Evolutionary conservation across 2,888 invertebrate species (phyloP).

Genomic region (Sminthurinus aureus): DNA sequence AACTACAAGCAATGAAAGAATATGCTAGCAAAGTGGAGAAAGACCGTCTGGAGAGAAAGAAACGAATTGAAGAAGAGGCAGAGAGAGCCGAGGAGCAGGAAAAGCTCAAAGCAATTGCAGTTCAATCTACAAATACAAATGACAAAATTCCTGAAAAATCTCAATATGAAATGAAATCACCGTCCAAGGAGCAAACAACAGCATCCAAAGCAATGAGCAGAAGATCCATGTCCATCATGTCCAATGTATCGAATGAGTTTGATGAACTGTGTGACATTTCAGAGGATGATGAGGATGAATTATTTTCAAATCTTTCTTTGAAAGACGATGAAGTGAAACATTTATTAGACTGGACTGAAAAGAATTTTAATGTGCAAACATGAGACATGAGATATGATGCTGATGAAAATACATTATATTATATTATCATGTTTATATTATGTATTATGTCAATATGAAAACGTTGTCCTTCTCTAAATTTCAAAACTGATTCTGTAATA

Average conservation of each 20-base stretch:
- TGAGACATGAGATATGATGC: no score
- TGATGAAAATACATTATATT: neutral
- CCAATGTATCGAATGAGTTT: slow-evolving; percentile 35
- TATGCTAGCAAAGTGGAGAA: neutral
- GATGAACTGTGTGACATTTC: slow-evolving; percentile 33
- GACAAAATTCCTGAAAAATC: slow-evolving; percentile 8
- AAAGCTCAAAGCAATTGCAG: neutral
- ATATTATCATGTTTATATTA: neutral
- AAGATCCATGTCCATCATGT: no score
- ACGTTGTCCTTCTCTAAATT: neutral
- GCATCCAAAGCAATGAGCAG: neutral
- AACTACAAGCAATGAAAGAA: neutral
- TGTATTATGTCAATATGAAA: neutral
- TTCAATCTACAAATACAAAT: neutral
- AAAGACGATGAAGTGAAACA: slow-evolving; percentile 38
- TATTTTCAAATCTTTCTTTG: neutral
- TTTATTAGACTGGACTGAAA: slow-evolving; percentile 44
- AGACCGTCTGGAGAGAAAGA: no score
- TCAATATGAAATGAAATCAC: slow-evolving; percentile 14
- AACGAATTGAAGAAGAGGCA: neutral
- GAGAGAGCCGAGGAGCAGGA: neutral
- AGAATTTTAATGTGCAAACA: slow-evolving; percentile 29
- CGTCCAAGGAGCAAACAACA: neutral
- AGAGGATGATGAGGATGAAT: slow-evolving; percentile 39
- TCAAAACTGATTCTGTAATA: slow-evolving; percentile 9